A percentile compares a stretch with the other conserved stretches of the same genome.
phyloP scores from a whole-genome alignment of 2,113 vertebrate species.

The Triplophysa siluroides region DNA sequence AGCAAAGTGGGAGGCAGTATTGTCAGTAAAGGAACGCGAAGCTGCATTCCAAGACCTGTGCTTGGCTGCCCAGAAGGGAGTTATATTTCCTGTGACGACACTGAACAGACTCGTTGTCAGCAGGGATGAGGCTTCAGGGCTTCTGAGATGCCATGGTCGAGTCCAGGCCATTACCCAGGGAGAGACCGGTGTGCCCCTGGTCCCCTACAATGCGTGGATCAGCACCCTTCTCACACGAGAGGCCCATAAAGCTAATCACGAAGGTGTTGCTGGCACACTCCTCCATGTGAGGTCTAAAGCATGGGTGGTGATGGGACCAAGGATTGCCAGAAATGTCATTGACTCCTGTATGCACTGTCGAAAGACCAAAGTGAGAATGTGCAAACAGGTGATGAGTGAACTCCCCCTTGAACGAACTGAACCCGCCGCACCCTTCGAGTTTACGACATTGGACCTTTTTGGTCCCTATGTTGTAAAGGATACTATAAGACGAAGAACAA shows the following conservation, averaged over 20 bases:
- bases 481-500: constrained; percentile 22
- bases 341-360: neutral
- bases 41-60: constrained; percentile 21
- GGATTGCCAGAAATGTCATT: constrained; percentile 23
- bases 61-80: constrained; percentile 11
- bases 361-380: constrained; percentile 16
- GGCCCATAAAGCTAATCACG: constrained; percentile 6
- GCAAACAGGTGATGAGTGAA: constrained; percentile 32
- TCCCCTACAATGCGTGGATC: constrained; percentile 35
- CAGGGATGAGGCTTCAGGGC: constrained; percentile 32
- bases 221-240: neutral
- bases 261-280: constrained; percentile 1
- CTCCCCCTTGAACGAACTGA: constrained; percentile 12
- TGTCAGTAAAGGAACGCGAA: constrained; percentile 21
- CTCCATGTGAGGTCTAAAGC: constrained; percentile 19
- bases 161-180: constrained; percentile 40
- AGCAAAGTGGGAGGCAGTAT: constrained; percentile 9
- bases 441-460: constrained; percentile 45
- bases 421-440: constrained; percentile 36
- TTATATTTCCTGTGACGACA: neutral
- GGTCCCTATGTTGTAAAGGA: constrained; percentile 47
- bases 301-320: constrained; percentile 22
- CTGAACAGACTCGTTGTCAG: constrained; percentile 29
- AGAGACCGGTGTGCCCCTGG: constrained; percentile 4
- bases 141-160: constrained; percentile 42